phyloP scores from a whole-genome alignment of 2,888 invertebrate species.

The Lordiphosa fenestrarum region DNA sequence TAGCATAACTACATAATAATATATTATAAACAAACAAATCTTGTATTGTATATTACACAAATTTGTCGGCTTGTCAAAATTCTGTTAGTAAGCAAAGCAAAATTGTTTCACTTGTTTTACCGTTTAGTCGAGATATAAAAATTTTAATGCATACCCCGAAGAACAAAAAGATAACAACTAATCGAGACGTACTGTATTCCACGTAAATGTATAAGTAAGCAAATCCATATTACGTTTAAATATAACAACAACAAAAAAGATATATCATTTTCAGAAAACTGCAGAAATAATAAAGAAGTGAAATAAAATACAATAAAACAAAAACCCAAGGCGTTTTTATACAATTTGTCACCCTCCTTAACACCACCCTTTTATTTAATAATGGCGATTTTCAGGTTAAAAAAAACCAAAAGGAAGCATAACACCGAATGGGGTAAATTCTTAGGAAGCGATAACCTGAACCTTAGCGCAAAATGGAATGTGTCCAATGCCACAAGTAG shows the following conservation, averaged over 20 bases:
- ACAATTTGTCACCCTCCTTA: too few species aligned
- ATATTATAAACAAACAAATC: constrained; percentile 22
- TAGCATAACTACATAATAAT: constrained; percentile 29
- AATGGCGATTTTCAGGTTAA: too few species aligned
- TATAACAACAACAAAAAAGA: constrained; percentile 26
- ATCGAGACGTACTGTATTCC: constrained; percentile 53
- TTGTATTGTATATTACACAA: constrained; percentile 59
- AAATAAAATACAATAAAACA: constrained; percentile 55
- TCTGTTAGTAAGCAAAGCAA: constrained; percentile 44
- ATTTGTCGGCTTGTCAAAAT: constrained; percentile 68
- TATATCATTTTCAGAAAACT: constrained; percentile 49
- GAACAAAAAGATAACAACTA: constrained; percentile 29
- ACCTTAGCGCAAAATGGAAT: too few species aligned
- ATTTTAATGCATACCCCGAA: constrained; percentile 42
- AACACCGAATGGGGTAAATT: too few species aligned
- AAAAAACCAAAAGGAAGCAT: too few species aligned
- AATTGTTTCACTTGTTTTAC: constrained; percentile 67
- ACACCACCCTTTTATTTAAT: too few species aligned
- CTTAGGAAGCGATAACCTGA: too few species aligned
- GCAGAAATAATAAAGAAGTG: constrained; percentile 10
- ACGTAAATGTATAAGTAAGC: constrained; percentile 49
- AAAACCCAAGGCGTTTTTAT: too few species aligned
- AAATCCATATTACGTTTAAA: constrained; percentile 52
- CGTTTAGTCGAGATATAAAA: constrained; percentile 52
- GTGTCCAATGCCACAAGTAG: too few species aligned